Percentiles rank a stretch among this genome's conserved stretches.
Conservation (phyloP, 2,888 invertebrate genomes). For the Synergus laeviventris region DNA sequence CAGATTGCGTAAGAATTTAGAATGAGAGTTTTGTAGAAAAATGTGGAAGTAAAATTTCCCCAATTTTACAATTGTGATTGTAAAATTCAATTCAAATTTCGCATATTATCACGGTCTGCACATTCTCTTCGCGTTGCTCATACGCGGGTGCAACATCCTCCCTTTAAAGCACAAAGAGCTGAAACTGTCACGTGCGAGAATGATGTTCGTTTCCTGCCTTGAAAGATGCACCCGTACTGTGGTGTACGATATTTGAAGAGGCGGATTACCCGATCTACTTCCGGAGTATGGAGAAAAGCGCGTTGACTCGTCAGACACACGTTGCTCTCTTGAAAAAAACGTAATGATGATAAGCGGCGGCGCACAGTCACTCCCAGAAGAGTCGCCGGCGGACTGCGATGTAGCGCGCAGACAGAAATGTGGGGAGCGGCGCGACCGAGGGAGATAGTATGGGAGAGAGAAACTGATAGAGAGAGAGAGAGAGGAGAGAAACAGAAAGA, state of each 20-base stretch:
- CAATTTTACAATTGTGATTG: neutral
- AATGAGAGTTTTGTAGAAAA: neutral
- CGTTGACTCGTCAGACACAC: conserved; percentile 22
- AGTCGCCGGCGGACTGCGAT: conserved; percentile 72
- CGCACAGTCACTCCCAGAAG: conserved; percentile 64
- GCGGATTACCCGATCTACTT: conserved; percentile 34
- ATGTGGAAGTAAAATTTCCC: neutral
- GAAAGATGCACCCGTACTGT: conserved; percentile 25
- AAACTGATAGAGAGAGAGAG: too few relatives aligned
- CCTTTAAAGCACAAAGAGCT: conserved; percentile 36
- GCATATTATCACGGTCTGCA: neutral
- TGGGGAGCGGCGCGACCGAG: conserved; percentile 61
- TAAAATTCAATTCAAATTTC: neutral
- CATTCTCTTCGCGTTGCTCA: neutral
- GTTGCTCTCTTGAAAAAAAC: conserved; percentile 30
- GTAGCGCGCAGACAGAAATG: conserved; percentile 58
- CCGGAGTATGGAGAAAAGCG: conserved; percentile 4
- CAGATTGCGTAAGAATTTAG: neutral
- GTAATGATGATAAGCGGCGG: conserved; percentile 41
- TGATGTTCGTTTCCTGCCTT: conserved; percentile 8
- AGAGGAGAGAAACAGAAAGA: conserved; percentile 45
- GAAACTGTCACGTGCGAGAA: conserved; percentile 42
- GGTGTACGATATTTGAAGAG: conserved; percentile 3
- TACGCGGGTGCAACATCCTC: conserved; percentile 15
- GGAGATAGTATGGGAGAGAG: conserved; percentile 47